A percentile compares a stretch with the other conserved stretches of the same genome.
These are phyloP conservation scores for Polydesmus complanatus DNA, from an alignment of 2,888 invertebrate species.

Conservation along the genomic window DNA sequence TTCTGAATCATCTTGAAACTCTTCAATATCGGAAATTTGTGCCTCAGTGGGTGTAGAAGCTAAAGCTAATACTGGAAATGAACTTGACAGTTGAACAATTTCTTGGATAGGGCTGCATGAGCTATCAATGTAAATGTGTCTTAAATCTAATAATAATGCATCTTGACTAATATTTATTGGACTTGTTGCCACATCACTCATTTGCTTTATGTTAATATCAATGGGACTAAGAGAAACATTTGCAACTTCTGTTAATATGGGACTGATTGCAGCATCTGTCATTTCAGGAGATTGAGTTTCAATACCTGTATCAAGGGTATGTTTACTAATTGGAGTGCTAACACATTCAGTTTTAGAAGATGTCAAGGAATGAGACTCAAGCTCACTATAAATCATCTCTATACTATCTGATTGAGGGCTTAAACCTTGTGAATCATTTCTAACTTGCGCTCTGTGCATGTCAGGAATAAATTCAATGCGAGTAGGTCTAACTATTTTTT, in stretches of 20 bases:
- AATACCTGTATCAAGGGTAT: constrained; percentile 13
- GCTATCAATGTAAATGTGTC: constrained; percentile 1
- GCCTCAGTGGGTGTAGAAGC: constrained; percentile 13
- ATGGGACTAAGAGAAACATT: constrained; percentile 17
- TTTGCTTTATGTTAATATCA: background rate
- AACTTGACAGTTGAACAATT: background rate
- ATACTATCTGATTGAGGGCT: background rate
- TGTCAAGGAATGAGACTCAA: background rate
- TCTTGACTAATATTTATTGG: constrained; percentile 13
- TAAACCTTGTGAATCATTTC: background rate
- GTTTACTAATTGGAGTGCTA: constrained; percentile 7
- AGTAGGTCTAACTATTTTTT: background rate
- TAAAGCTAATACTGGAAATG: background rate
- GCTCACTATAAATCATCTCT: background rate
- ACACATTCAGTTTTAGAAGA: constrained; percentile 4
- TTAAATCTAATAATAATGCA: background rate
- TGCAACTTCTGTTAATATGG: constrained; percentile 15
- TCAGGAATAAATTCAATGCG: background rate
- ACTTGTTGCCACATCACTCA: constrained; percentile 10
- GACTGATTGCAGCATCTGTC: constrained; percentile 17
- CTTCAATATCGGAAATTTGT: constrained; percentile 12
- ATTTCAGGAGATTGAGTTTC: constrained; percentile 12
- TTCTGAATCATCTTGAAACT: constrained; percentile 11
- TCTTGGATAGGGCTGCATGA: constrained; percentile 7
- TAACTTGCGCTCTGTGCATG: background rate